These are phyloP conservation scores for Archivesica marissinica DNA, from an alignment of 1,140 invertebrate species.

Conservation along the genomic window DNA sequence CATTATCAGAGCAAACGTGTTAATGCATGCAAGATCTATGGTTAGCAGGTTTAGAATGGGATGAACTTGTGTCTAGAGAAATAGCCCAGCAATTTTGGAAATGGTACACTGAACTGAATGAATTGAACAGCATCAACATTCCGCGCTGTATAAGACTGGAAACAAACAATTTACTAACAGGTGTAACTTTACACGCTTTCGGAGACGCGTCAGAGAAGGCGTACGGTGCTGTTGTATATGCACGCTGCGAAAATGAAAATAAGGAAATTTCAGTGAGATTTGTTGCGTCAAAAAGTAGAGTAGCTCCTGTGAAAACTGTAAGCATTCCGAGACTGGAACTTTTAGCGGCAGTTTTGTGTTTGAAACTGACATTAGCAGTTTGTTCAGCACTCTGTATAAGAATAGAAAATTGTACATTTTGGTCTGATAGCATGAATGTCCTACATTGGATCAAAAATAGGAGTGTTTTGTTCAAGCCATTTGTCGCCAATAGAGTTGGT, in stretches of 20 bases:
- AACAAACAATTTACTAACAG: background rate
- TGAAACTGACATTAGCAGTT: slow-evolving; percentile 19
- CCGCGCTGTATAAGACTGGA: background rate
- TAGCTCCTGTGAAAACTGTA: slow-evolving; percentile 1
- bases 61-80: background rate
- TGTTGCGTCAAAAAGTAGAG: background rate
- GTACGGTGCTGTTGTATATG: slow-evolving; percentile 13
- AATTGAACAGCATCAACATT: background rate
- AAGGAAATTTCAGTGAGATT: background rate
- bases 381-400: slow-evolving; percentile 3
- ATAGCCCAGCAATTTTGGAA: background rate
- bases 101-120: slow-evolving; percentile 2
- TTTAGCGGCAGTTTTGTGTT: slow-evolving; percentile 26
- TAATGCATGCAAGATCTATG: slow-evolving; percentile 47
- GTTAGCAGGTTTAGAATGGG: slow-evolving; percentile 8
- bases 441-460: slow-evolving; percentile 51
- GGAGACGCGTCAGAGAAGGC: slow-evolving; percentile 27
- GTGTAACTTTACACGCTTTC: background rate
- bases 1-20: slow-evolving; percentile 22
- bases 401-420: slow-evolving; percentile 17
- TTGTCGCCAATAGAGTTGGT: slow-evolving; percentile 49
- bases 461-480: slow-evolving; percentile 50
- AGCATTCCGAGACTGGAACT: slow-evolving; percentile 50
- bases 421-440: slow-evolving; percentile 61
- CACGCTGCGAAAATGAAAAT: too few species aligned